Evolutionary conservation across 2,113 vertebrate genomes (phyloP), one percentile per base, ranked within the genome.

Genomic region (Zapornia atra): DNA sequence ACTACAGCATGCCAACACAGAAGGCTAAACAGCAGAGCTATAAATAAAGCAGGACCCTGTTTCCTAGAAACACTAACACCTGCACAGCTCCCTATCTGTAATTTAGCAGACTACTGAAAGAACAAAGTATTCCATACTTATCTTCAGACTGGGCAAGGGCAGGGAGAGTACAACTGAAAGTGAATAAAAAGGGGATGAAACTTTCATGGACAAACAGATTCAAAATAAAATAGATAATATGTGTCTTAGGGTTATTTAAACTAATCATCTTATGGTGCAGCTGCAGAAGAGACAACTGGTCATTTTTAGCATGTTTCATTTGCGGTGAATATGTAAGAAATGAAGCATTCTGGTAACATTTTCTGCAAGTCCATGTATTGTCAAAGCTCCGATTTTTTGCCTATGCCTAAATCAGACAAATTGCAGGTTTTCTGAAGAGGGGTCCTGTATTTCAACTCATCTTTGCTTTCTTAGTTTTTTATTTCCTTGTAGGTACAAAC

Each of bases 11-110:
- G 34, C 51, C 46, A 19, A 81, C 51, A 79, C 22, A 75, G 77
- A 94, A 89, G 77, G 60, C 50, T 95, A 68, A 89, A 87, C 25
- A 79, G 78, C 34, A 76, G 53, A 93, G 66, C 73, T 95, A 96
- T 76, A 91, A 94, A 93, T 94, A 87, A 76, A 81, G 33, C 8
- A 10, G 38, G 17, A 64, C 11, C 7, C 61, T 44, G 53, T 33
- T 94, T 87, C 85, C 82, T 79, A 94, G 84, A 75, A 91, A 73
- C n/a, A 65, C 31, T 79, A 44, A 85, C 70, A 57, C 73, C 53
- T 93, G 79, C 75, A 64, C 42, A 87, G 46, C 46, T 87, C 19
- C 5, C 26, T 82, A 3, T 51, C 61, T 88, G 34, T 79, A 79
- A 87, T 79, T 71, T 76, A 68, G 51, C 65, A 85, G 48, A 15